Base-by-base conservation (phyloP, 2,888 invertebrate genomes). In the Drosophila fulvimacula region DNA sequence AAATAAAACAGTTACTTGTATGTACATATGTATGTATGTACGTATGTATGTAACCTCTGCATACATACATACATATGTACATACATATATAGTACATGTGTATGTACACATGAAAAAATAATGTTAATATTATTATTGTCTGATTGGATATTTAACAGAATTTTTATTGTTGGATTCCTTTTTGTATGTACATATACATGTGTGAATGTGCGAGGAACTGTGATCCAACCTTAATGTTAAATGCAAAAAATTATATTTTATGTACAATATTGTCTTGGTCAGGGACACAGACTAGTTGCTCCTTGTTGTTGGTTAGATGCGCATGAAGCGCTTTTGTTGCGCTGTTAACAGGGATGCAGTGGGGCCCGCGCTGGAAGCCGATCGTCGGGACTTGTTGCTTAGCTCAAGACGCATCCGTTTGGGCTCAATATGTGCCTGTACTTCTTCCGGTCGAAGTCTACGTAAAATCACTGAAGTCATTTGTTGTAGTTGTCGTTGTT, bases 271-370 rank as follows among this genome's bases (percentile, higher is more conserved):
- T 1, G 41, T 55, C 34, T 17, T 13, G 32, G 27, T 13, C n/a
- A 9, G 15, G 7, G 34, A 21, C n/a, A 52, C 30, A 34, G n/a
- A 34, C 17, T 51, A 30, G 32, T 11, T 27, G 44, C 21, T 21
- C 11, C 32, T 6, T 17, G 6, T 1, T 11, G 3, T 56, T 1
- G 15, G 3, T 56, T 51, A 85, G 36, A 85, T 83, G 61, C 85
- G 81, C 38, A 85, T 69, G 38, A 76, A 66, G 52, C 82, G 85
- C 15, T 60, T n/a, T n/a, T n/a, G n/a, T n/a, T 49, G 34, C 58
- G 69, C 39, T 36, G 44, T 52, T 10, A 32, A 38, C 7, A 56
- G 41, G 6, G 48, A 57, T 10, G 27, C 19, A 44, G 44, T 34
- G n/a, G 48, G 9, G 3, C 11, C 34, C n/a, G 49, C 27, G 41